Evolutionary conservation across 2,113 vertebrate genomes (phyloP).

Genomic region (Alouatta palliata): DNA sequence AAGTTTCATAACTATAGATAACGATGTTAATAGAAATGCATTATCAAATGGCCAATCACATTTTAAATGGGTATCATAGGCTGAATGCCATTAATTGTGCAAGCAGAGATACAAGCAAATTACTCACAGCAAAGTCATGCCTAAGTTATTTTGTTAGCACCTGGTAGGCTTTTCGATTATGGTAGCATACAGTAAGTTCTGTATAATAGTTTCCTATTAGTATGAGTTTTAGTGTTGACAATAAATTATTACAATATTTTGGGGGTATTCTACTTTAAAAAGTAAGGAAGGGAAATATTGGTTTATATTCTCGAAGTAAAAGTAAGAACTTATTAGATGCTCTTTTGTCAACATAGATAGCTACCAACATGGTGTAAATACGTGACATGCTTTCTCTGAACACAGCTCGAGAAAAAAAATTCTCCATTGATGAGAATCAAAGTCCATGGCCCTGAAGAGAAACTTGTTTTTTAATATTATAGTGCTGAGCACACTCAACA

Average conservation of each 20-base stretch:
- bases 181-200: neutral
- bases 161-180: neutral
- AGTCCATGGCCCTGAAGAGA: neutral
- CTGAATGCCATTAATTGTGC: neutral
- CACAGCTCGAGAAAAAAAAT: neutral
- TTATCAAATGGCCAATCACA: conserved; percentile 6
- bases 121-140: neutral
- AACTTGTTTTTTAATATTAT: conserved; percentile 41
- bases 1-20: neutral
- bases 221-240: neutral
- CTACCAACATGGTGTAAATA: neutral
- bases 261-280: neutral
- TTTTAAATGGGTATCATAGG: neutral
- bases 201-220: neutral
- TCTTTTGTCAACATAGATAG: neutral
- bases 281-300: neutral
- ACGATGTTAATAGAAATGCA: conserved; percentile 40
- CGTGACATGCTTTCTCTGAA: neutral
- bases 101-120: conserved; percentile 26
- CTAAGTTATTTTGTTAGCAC: conserved; percentile 22
- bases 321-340: neutral
- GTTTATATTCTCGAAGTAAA: neutral
- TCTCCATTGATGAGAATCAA: conserved; percentile 13
- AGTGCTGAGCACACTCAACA: neutral
- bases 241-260: neutral